Evolutionary conservation across 2,797 vertebrate genomes (phyloP).

Genomic region (Rousettus madagascariensis): DNA sequence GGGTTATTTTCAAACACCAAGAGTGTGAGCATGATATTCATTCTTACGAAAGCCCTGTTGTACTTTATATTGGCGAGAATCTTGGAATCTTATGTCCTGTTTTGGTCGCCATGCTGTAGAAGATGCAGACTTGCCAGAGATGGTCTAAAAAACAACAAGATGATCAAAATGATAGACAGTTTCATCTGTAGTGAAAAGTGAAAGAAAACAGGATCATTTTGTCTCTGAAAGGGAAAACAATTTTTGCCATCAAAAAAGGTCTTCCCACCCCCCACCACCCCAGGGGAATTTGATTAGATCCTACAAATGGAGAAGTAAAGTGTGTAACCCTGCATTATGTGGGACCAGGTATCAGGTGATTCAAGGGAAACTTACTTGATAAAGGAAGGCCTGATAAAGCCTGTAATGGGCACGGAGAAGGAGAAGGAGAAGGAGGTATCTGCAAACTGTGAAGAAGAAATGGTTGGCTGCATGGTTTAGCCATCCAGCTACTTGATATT

Average conservation of each 20-base stretch:
- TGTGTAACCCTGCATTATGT: not conserved
- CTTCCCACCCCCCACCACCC: too few species aligned
- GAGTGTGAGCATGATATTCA: not conserved
- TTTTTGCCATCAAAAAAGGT: not conserved
- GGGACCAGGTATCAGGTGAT: not conserved
- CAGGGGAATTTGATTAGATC: not conserved
- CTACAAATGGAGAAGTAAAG: not conserved
- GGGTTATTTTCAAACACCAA: not conserved
- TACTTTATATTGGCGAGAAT: not conserved
- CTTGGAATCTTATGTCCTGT: not conserved
- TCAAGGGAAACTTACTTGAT: not conserved
- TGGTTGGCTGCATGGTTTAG: not conserved
- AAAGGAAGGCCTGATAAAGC: not conserved
- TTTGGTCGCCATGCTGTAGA: not conserved
- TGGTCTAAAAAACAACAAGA: not conserved
- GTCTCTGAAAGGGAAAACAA: conserved; percentile 11
- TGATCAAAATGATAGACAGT: not conserved
- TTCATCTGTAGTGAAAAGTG: not conserved
- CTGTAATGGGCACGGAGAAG: not conserved
- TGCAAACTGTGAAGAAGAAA: not conserved
- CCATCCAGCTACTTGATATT: not conserved
- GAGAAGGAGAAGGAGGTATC: not conserved
- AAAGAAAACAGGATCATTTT: not conserved
- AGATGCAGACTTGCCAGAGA: not conserved
- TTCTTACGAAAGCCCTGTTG: not conserved